phyloP scores from a whole-genome alignment of 1,140 invertebrate species.

The Nomia melanderi region DNA sequence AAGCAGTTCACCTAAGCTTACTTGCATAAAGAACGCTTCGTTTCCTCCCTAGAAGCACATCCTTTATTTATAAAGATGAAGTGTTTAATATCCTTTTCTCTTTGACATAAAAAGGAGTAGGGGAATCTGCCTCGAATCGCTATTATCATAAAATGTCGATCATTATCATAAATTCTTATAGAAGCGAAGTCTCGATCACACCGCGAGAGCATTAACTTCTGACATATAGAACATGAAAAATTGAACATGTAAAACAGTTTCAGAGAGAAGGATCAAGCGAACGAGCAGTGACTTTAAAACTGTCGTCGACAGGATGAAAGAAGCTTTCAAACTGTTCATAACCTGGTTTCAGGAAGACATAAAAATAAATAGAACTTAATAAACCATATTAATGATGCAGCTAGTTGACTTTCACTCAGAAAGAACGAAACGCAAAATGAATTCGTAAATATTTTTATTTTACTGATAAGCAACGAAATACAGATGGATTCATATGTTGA shows the following conservation, averaged over 20 bases:
- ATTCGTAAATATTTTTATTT: background rate
- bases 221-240: constrained; percentile 10
- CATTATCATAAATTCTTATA: constrained; percentile 12
- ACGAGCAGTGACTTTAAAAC: constrained; percentile 4
- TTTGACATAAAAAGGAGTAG: background rate
- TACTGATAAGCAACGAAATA: background rate
- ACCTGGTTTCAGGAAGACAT: background rate
- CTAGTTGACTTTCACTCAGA: background rate
- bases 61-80: constrained; percentile 7
- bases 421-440: background rate
- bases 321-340: background rate
- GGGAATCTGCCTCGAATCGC: background rate
- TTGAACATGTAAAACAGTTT: constrained; percentile 11
- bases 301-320: background rate
- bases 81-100: constrained; percentile 3
- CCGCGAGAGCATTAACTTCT: background rate
- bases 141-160: constrained; percentile 5
- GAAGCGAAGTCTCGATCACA: background rate
- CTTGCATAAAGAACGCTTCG: background rate
- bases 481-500: background rate
- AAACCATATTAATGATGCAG: background rate
- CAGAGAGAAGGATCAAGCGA: background rate
- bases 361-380: background rate
- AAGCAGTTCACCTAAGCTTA: constrained; percentile 2
- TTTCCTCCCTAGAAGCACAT: background rate